Evolutionary conservation across 2,888 invertebrate species (phyloP), one percentile per base, ranked within the genome.

Genomic region (Cotesia congregata): DNA sequence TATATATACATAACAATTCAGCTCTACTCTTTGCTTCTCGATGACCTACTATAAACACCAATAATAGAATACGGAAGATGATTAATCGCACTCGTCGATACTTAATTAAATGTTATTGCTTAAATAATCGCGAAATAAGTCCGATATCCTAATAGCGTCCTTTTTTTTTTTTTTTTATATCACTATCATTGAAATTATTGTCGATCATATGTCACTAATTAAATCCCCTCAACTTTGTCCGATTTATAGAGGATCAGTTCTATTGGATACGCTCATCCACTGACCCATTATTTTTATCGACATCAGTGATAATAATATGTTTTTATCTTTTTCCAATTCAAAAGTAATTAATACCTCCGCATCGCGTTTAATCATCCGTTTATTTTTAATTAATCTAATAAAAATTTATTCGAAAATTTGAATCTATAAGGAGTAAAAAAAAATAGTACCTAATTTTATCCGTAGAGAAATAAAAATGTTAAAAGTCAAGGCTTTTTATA

Each of bases 241-340:
- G 30, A 30, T 30, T 30, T 30, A 30, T 30, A 30, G 2, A 30
- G 30, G 30, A 30, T 30, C 30, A 30, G 30, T 30, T 30, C 2
- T 3, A 3, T 30, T 30, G 30, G 30, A 30, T 30, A 30, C 50
- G 50, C 20, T 72, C 20, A 65, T 39, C 71, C 72, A 70, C 65
- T 69, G 50, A 73, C 61, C 72, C 76, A 72, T 76, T 69, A 72
- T 74, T 67, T 73, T 65, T 73, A 74, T 72, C 75, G 74, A 76
- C 76, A 78, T 74, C 20, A 6, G 3, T 30, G 30, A 30, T 30
- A 30, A 30, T 30, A 15, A 65, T 17, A 38, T 12, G 1, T 12
- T 12, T 50, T 50, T 50, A 50, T 50, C 50, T 50, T 50, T 50
- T 50, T 4, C 0, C 7, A 12, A 50, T 50, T 4, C 3, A 50